A percentile compares a stretch with the other conserved stretches of the same genome.
Conservation (phyloP, 2,888 invertebrate genomes). For the Clunio marinus region DNA sequence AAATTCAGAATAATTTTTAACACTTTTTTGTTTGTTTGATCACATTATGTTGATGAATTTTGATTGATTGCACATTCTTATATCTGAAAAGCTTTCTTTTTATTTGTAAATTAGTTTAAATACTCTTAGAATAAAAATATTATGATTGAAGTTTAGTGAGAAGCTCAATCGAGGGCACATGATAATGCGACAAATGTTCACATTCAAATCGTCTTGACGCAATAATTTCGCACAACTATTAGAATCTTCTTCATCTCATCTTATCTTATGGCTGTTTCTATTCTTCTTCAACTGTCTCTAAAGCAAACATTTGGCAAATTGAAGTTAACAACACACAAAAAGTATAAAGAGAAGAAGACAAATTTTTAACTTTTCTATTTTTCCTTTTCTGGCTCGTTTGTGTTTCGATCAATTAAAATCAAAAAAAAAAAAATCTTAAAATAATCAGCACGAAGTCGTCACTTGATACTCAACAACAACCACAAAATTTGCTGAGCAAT, state of each 20-base stretch:
- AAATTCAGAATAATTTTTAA: too few relatives aligned
- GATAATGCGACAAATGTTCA: not conserved
- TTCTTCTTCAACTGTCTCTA: not conserved
- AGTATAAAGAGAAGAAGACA: not conserved
- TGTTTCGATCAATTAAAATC: not conserved
- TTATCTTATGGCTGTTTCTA: not conserved
- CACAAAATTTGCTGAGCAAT: conserved; percentile 27
- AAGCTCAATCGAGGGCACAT: not conserved
- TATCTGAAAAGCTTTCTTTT: too few relatives aligned
- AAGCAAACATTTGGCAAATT: not conserved
- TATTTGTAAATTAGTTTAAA: not conserved
- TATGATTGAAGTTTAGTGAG: too few relatives aligned
- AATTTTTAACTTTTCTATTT: not conserved
- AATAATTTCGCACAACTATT: not conserved
- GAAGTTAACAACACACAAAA: too few relatives aligned
- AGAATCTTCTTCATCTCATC: not conserved
- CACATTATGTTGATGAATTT: too few relatives aligned
- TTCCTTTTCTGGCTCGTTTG: not conserved
- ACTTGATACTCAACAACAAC: conserved; percentile 18
- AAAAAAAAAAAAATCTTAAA: not conserved
- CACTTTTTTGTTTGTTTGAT: too few relatives aligned
- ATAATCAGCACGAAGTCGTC: conserved; percentile 30
- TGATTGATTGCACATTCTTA: too few relatives aligned
- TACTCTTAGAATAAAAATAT: too few relatives aligned
- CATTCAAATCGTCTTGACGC: not conserved